phyloP scores from a whole-genome alignment of 2,113 vertebrate species.

The Tetrao urogallus region DNA sequence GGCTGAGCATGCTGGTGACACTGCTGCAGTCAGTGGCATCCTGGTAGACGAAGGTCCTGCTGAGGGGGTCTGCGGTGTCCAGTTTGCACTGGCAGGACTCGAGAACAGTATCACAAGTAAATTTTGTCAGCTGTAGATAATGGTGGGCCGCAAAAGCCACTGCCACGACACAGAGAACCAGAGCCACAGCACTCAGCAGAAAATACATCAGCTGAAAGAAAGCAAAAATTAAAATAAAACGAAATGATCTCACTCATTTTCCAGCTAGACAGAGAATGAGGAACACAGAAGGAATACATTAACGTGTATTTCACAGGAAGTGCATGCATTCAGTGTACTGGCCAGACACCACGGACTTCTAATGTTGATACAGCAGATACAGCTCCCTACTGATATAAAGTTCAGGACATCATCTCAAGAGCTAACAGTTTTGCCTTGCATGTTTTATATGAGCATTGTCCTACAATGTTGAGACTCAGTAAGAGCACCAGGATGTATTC shows the following conservation, averaged over 20 bases:
- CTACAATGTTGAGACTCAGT: not conserved
- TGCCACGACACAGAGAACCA: constrained; percentile 87
- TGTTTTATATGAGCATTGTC: not conserved
- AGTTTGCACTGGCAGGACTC: constrained; percentile 86
- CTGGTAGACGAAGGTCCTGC: constrained; percentile 87
- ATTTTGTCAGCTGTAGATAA: constrained; percentile 79
- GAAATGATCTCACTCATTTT: accelerated
- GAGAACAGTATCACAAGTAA: constrained; percentile 73
- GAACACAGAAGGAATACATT: not conserved
- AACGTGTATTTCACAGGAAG: not conserved
- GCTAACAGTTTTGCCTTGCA: not conserved
- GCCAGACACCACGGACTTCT: not conserved
- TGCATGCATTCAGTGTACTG: accelerated
- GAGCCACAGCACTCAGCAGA: constrained; percentile 84
- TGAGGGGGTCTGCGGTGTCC: constrained; percentile 83
- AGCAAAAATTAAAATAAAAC: not conserved
- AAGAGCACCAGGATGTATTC: not conserved
- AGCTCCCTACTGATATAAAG: not conserved
- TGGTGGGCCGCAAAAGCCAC: constrained; percentile 88
- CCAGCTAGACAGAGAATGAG: not conserved
- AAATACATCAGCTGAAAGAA: constrained; percentile 89
- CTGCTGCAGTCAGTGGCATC: constrained; percentile 81
- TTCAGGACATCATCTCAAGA: not conserved
- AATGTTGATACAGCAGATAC: not conserved
- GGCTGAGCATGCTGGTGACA: constrained; percentile 80